phyloP scores from a whole-genome alignment of 2,797 vertebrate genomes.

The Chromobotia macracanthus region DNA sequence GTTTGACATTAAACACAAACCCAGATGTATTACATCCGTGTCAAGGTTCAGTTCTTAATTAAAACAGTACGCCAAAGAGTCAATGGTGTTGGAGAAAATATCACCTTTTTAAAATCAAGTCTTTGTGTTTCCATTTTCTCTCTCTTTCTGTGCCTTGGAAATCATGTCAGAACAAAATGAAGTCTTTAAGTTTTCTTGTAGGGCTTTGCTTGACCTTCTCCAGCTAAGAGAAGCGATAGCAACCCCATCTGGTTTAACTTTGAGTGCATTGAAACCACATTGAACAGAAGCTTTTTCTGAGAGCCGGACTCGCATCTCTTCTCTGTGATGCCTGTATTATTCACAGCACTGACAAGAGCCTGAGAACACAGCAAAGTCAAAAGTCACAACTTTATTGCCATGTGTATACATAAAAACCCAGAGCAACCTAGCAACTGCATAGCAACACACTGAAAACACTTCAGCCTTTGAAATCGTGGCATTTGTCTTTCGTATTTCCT shows the following conservation, averaged over 20 bases:
- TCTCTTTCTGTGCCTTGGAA: conserved; percentile 22
- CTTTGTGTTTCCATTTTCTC: neutral
- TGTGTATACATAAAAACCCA: neutral
- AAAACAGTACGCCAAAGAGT: no score
- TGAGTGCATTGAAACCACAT: conserved; percentile 54
- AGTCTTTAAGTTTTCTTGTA: conserved; percentile 14
- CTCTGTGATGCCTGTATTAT: conserved; percentile 24
- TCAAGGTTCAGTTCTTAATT: no score
- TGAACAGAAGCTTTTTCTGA: conserved; percentile 57
- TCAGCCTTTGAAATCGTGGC: neutral
- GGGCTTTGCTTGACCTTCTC: conserved; percentile 41
- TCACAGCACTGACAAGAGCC: conserved; percentile 22
- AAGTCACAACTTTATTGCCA: neutral
- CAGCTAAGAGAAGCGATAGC: conserved; percentile 53
- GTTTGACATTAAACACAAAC: no score
- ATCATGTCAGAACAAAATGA: conserved; percentile 43
- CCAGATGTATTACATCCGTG: no score
- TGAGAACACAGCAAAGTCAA: conserved; percentile 20
- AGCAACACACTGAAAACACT: no score
- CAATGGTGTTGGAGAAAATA: no score
- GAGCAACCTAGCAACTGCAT: no score
- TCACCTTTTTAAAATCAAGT: no score
- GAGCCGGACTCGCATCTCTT: conserved; percentile 43
- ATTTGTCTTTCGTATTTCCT: neutral
- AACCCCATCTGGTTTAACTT: conserved; percentile 53